Evolutionary conservation across 2,797 vertebrate species (phyloP).

Genomic region (Tangara arthus): DNA sequence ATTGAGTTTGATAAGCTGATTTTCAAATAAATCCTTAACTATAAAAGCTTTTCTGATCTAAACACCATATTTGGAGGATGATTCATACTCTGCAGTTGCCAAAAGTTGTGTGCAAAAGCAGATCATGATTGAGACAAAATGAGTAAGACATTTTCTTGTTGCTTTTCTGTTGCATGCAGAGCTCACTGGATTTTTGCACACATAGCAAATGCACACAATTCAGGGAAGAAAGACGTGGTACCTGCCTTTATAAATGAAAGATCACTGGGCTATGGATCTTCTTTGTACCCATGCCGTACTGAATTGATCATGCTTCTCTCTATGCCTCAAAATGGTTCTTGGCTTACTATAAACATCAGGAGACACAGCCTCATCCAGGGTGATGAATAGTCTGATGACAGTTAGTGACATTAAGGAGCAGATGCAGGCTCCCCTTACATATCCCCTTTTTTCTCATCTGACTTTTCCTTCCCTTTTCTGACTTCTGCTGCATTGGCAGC

Average conservation of each 20-base stretch:
- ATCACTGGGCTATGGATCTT: neutral
- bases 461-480: neutral
- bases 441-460: neutral
- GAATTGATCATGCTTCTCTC: accelerated
- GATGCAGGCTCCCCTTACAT: neutral
- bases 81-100: neutral
- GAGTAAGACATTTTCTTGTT: neutral
- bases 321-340: neutral
- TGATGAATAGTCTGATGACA: neutral
- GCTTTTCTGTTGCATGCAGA: neutral
- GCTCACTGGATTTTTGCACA: neutral
- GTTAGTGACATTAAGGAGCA: neutral
- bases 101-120: neutral
- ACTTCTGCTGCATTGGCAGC: neutral
- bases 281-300: neutral
- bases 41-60: neutral
- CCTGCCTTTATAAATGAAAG: neutral
- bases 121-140: neutral
- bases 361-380: neutral
- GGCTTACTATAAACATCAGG: neutral
- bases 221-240: neutral
- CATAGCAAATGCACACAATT: neutral
- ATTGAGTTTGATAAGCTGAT: neutral
- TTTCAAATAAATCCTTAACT: neutral
- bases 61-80: neutral